Evolutionary conservation across 2,113 vertebrate genomes (phyloP).

Genomic region (Lagopus muta): DNA sequence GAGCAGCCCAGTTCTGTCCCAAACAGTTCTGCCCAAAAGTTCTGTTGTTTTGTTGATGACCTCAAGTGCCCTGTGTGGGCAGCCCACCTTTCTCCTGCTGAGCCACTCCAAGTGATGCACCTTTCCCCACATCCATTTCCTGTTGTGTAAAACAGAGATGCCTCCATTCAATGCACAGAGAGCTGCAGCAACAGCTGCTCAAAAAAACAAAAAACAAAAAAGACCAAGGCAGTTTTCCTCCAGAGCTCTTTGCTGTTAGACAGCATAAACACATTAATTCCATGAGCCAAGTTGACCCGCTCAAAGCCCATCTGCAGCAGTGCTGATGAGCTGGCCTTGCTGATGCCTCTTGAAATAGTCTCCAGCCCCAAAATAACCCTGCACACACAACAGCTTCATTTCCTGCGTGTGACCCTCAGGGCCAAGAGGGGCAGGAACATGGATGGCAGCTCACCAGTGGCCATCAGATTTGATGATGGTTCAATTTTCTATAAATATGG

Average conservation of each 20-base stretch:
- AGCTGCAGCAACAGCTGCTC: not conserved
- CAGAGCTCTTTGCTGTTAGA: not conserved
- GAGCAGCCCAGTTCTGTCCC: not conserved
- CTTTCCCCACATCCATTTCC: not conserved
- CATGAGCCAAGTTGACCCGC: not conserved
- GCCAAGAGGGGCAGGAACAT: not conserved
- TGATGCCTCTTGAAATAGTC: conserved; percentile 17
- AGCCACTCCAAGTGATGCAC: not conserved
- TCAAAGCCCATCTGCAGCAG: not conserved
- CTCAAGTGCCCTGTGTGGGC: not conserved
- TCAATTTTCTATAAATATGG: conserved; percentile 3
- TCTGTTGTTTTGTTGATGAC: not conserved
- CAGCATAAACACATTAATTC: not conserved
- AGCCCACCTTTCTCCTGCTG: not conserved
- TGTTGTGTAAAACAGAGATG: not conserved
- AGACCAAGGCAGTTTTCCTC: rapidly evolving
- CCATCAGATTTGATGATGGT: not conserved
- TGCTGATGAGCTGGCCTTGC: not conserved
- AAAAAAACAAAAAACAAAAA: no score
- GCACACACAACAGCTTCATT: not conserved
- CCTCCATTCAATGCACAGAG: rapidly evolving
- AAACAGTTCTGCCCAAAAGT: no score
- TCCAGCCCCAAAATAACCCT: not conserved
- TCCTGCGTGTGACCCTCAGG: not conserved
- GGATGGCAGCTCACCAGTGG: not conserved